Evolutionary conservation across 2,888 invertebrate species (phyloP).

Genomic region (Meloe dianella): DNA sequence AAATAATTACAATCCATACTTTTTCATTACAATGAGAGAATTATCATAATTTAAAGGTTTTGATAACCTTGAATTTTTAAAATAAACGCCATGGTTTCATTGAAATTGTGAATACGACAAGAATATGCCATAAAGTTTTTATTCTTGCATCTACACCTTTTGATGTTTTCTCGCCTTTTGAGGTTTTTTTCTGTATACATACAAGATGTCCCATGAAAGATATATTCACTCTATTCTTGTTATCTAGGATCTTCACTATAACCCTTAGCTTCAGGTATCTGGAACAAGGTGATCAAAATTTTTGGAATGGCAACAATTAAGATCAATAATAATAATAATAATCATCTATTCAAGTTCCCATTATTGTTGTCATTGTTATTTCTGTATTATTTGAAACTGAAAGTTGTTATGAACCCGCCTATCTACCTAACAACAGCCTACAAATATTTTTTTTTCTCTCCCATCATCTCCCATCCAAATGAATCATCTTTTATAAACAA

Average conservation of each 20-base stretch:
- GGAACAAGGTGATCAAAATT: not conserved
- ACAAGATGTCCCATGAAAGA: too few species aligned
- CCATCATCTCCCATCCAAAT: not conserved
- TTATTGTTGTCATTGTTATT: not conserved
- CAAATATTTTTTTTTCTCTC: not conserved
- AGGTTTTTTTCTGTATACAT: too few species aligned
- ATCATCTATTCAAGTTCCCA: not conserved
- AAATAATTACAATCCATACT: not conserved
- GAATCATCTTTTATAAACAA: not conserved
- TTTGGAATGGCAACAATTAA: not conserved
- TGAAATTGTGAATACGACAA: too few species aligned
- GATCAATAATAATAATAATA: not conserved
- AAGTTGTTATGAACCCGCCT: not conserved
- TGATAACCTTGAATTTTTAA: not conserved
- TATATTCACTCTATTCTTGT: too few species aligned
- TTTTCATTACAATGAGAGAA: not conserved
- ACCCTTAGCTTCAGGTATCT: too few species aligned
- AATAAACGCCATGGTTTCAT: too few species aligned
- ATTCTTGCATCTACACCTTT: too few species aligned
- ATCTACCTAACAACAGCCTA: not conserved
- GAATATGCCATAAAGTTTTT: not conserved
- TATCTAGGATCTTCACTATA: too few species aligned
- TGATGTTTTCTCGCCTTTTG: too few species aligned
- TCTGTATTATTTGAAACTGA: not conserved
- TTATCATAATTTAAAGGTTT: not conserved